These are phyloP conservation scores for Desoria tigrina DNA, from an alignment of 2,888 invertebrate species.

Conservation along the genomic window DNA sequence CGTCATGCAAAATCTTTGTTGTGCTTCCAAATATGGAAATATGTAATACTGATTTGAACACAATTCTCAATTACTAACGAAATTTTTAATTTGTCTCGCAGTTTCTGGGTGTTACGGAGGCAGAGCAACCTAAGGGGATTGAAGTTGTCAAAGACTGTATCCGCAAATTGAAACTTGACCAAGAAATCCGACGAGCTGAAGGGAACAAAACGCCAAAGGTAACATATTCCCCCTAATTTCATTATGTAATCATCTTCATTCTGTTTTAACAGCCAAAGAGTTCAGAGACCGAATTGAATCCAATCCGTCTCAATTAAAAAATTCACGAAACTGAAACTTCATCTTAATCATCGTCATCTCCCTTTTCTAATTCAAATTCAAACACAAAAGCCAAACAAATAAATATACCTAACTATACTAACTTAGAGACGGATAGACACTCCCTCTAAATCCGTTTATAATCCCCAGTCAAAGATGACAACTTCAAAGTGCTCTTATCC, in stretches of 20 bases:
- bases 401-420: no score
- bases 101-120: slow-evolving; percentile 93
- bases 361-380: not conserved
- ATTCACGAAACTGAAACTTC: not conserved
- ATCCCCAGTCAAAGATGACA: no score
- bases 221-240: not conserved
- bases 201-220: slow-evolving; percentile 82
- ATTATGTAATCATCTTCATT: not conserved
- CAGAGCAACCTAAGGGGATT: slow-evolving; percentile 95
- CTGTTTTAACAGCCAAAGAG: not conserved
- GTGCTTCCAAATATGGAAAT: not conserved
- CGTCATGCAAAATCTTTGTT: not conserved
- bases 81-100: slow-evolving; percentile 57
- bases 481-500: no score
- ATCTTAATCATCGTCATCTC: not conserved
- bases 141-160: slow-evolving; percentile 98
- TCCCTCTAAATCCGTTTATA: no score
- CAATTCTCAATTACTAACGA: slow-evolving; percentile 13
- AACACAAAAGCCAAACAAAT: no score
- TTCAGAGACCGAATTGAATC: not conserved
- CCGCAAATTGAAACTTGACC: slow-evolving; percentile 89
- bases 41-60: no score
- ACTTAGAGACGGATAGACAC: no score
- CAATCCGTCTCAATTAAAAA: not conserved
- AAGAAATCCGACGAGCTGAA: slow-evolving; percentile 82